phyloP scores from a whole-genome alignment of 2,888 invertebrate species.

The Parasteatoda lunata region DNA sequence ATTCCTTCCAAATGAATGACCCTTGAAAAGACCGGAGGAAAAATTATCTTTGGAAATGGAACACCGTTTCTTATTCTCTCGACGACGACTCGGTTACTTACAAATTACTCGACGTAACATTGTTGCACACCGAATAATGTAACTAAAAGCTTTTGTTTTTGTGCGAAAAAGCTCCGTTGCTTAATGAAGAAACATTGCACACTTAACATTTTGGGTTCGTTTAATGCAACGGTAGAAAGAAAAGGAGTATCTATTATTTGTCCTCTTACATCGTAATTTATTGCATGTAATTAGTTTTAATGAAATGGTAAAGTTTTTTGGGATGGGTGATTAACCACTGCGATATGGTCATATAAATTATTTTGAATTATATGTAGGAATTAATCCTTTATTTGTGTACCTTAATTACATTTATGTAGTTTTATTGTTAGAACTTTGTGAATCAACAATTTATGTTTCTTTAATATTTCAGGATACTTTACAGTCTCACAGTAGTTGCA shows the following conservation, averaged over 20 bases:
- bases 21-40: not conserved
- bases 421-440: no score
- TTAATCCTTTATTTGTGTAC: no score
- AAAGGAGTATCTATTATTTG: not conserved
- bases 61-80: conserved; percentile 3
- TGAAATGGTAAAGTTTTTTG: no score
- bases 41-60: conserved; percentile 10
- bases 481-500: no score
- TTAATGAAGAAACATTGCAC: conserved; percentile 27
- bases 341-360: no score
- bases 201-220: not conserved
- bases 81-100: conserved; percentile 8
- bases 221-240: not conserved
- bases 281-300: not conserved
- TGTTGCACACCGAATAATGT: conserved; percentile 17
- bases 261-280: not conserved
- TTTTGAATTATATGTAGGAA: no score
- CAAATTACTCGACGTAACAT: conserved; percentile 16
- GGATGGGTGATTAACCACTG: no score
- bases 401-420: no score
- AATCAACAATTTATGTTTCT: no score
- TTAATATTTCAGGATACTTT: no score
- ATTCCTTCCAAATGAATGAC: conserved; percentile 21
- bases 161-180: not conserved
- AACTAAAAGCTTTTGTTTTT: conserved; percentile 25